phyloP scores from a whole-genome alignment of 2,888 invertebrate species.

The Heliothis peltigera region DNA sequence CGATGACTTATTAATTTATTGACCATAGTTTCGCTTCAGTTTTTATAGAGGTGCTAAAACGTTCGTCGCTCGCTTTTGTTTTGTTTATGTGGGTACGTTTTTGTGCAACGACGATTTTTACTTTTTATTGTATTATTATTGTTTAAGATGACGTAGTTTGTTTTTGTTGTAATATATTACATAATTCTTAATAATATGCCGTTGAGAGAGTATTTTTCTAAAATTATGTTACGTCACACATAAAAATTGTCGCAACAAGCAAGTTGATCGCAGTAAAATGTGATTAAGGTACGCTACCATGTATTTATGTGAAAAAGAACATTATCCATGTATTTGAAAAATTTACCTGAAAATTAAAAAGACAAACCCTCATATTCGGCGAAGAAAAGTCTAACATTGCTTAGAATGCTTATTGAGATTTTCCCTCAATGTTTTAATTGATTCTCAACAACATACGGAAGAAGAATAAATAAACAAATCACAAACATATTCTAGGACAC shows the following conservation, averaged over 20 bases:
- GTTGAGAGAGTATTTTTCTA: conserved; percentile 3
- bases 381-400: neutral
- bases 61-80: conserved; percentile 73
- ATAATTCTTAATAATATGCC: conserved; percentile 6
- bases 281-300: neutral
- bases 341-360: too few relatives aligned
- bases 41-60: conserved; percentile 89
- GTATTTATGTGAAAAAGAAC: too few relatives aligned
- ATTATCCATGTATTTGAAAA: too few relatives aligned
- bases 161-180: conserved; percentile 35
- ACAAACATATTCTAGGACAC: neutral
- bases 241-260: neutral
- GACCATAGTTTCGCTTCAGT: conserved; percentile 82
- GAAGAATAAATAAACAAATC: neutral
- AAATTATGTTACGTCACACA: neutral
- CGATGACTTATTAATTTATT: conserved; percentile 90
- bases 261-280: too few relatives aligned
- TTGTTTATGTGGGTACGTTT: conserved; percentile 66
- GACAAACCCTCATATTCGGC: too few relatives aligned
- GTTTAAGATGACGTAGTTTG: conserved; percentile 52
- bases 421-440: neutral
- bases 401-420: neutral
- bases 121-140: conserved; percentile 42
- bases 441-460: neutral
- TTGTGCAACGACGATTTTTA: conserved; percentile 49